phyloP scores from a whole-genome alignment of 2,113 vertebrate species.

The Bostrychus sinensis region DNA sequence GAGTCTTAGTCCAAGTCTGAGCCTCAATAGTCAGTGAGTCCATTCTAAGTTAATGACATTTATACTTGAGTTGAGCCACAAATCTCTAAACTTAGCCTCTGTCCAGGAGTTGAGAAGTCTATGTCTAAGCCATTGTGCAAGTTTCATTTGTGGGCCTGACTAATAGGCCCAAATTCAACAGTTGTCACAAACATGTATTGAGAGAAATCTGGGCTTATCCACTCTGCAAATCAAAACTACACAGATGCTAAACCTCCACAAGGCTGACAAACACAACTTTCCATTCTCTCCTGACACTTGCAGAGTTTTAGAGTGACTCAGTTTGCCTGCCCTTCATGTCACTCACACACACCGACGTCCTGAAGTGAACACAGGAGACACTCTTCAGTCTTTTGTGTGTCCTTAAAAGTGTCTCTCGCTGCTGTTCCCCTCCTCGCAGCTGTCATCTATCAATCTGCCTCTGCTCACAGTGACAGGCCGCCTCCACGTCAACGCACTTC shows the following conservation, averaged over 20 bases:
- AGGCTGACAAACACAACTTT: not conserved
- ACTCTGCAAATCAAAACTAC: no score
- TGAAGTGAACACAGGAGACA: not conserved
- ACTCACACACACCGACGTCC: not conserved
- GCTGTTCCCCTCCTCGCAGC: conserved; percentile 5
- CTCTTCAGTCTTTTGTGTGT: not conserved
- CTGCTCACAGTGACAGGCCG: conserved; percentile 28
- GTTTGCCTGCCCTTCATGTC: not conserved
- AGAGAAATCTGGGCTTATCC: no score
- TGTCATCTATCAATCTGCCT: conserved; percentile 34
- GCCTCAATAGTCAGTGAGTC: no score
- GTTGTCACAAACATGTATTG: no score
- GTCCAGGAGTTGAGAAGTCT: no score
- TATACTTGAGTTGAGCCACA: no score
- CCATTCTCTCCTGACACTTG: not conserved
- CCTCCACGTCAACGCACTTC: conserved; percentile 12
- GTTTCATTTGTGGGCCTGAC: no score
- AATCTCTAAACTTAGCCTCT: no score
- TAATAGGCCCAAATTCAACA: no score
- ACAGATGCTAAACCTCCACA: not conserved
- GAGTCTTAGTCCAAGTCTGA: no score
- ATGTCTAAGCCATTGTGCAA: no score
- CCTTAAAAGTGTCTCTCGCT: conserved; percentile 22
- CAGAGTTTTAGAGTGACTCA: not conserved
- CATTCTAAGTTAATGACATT: no score